Evolutionary conservation across 1,140 invertebrate species (phyloP).

Genomic region (Samia ricini): DNA sequence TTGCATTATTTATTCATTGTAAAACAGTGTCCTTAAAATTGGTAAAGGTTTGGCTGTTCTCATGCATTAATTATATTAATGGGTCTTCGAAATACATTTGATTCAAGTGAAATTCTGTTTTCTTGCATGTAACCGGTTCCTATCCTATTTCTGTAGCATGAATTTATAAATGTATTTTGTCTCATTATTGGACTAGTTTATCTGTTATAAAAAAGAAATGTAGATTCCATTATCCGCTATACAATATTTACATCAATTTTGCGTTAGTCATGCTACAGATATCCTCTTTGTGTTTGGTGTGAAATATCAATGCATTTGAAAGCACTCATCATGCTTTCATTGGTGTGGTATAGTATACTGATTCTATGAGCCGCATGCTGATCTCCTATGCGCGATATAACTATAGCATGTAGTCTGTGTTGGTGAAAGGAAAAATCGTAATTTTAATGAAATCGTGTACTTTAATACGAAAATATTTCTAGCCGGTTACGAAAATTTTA

Average conservation of each 20-base stretch:
- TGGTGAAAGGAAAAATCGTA: not conserved
- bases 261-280: slow-evolving; percentile 37
- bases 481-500: not conserved
- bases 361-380: slow-evolving; percentile 20
- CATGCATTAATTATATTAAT: slow-evolving; percentile 58
- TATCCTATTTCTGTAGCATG: slow-evolving; percentile 41
- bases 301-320: slow-evolving; percentile 5
- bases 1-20: slow-evolving; percentile 18
- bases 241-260: no score
- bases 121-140: slow-evolving; percentile 64
- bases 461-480: not conserved
- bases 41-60: slow-evolving; percentile 47
- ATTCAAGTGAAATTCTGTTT: slow-evolving; percentile 65
- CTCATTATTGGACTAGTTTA: no score
- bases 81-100: slow-evolving; percentile 64
- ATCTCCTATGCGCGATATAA: not conserved
- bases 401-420: not conserved
- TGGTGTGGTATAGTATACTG: slow-evolving; percentile 12
- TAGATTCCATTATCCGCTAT: no score
- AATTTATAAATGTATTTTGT: slow-evolving; percentile 12
- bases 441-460: not conserved
- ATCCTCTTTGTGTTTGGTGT: slow-evolving; percentile 20
- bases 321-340: slow-evolving; percentile 13
- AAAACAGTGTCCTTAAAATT: slow-evolving; percentile 42
- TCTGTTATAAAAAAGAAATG: no score